Evolutionary conservation across 1,140 invertebrate genomes (phyloP).

Genomic region (Grapholita molesta): DNA sequence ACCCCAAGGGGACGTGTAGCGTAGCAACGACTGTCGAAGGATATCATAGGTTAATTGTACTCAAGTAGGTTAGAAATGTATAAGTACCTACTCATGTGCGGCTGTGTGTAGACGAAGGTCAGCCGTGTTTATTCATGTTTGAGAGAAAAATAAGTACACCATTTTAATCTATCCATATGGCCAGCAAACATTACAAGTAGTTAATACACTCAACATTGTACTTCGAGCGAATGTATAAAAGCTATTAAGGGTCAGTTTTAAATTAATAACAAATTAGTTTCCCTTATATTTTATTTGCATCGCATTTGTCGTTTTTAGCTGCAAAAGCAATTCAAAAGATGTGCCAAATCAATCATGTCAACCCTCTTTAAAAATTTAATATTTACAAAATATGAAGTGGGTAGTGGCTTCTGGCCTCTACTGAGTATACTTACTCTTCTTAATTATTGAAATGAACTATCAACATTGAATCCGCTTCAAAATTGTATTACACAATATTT

Average conservation of each 20-base stretch:
- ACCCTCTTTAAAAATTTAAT: no score
- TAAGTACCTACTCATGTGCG: conserved; percentile 26
- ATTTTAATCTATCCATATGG: neutral
- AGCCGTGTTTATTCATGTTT: neutral
- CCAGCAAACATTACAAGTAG: no score
- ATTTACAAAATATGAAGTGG: no score
- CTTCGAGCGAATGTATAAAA: neutral
- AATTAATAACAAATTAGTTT: neutral
- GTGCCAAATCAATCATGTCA: conserved; percentile 4
- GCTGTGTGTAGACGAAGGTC: conserved; percentile 16
- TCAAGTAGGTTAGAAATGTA: conserved; percentile 26
- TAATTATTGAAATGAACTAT: no score
- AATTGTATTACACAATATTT: no score
- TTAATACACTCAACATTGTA: neutral
- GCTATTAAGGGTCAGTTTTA: neutral
- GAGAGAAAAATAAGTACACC: neutral
- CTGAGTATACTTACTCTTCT: no score
- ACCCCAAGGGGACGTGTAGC: neutral
- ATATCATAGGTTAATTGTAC: conserved; percentile 42
- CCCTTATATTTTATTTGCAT: neutral
- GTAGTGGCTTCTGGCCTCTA: neutral
- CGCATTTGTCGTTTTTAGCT: neutral
- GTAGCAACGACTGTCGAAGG: conserved; percentile 38
- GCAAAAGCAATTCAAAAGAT: neutral
- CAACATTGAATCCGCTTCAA: no score